phyloP scores from a whole-genome alignment of 1,140 invertebrate species.

The Rhyacophila brunnea region DNA sequence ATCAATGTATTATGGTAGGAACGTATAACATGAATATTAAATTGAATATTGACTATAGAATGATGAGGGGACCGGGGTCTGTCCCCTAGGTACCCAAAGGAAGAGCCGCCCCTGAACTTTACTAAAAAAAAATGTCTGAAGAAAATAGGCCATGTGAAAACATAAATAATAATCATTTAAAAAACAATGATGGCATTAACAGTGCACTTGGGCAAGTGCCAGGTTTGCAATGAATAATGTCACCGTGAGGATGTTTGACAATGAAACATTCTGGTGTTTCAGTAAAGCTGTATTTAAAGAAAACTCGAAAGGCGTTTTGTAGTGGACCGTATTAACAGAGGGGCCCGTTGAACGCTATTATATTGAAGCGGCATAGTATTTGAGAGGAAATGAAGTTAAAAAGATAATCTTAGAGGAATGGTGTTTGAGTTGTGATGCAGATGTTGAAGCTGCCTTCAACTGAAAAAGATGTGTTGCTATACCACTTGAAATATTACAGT shows the following conservation, averaged over 20 bases:
- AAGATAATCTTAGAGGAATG: not conserved
- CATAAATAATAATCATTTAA: no score
- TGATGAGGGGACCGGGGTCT: no score
- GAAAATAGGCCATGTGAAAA: no score
- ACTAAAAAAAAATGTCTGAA: no score
- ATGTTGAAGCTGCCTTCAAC: not conserved
- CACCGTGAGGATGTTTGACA: not conserved
- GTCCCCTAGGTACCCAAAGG: no score
- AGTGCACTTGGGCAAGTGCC: no score
- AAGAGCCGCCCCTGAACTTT: no score
- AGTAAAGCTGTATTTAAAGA: not conserved
- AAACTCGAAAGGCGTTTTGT: not conserved
- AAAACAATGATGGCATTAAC: no score
- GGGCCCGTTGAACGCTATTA: not conserved
- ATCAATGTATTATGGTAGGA: no score
- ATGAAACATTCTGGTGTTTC: not conserved
- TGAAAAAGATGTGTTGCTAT: not conserved
- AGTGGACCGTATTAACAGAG: not conserved
- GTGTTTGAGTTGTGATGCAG: not conserved
- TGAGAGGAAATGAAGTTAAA: not conserved
- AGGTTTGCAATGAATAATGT: no score
- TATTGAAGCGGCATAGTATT: not conserved
- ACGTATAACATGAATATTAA: no score
- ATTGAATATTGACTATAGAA: no score
- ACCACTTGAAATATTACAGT: not conserved